Conservation (phyloP, 2,888 invertebrate species). For the Neria commutata region DNA sequence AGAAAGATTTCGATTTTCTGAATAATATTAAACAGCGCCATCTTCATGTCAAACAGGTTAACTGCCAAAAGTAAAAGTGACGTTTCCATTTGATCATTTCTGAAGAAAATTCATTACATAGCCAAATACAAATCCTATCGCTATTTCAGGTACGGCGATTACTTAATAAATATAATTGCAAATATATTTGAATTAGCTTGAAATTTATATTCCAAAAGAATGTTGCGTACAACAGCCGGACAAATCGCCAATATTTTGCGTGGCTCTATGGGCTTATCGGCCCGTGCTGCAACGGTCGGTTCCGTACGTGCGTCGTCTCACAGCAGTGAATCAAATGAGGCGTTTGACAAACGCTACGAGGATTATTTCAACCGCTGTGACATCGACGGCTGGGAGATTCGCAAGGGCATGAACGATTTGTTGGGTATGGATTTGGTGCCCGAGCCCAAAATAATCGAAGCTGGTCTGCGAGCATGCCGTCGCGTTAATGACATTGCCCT, state of each 20-base stretch:
- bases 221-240: conserved; percentile 64
- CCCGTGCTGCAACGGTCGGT: conserved; percentile 48
- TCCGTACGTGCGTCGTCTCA: conserved; percentile 62
- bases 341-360: conserved; percentile 84
- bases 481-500: conserved; percentile 93
- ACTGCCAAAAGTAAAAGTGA: neutral
- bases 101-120: too few relatives aligned
- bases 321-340: conserved; percentile 77
- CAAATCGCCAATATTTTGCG: conserved; percentile 61
- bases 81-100: too few relatives aligned
- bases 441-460: conserved; percentile 86
- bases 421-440: conserved; percentile 91
- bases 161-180: conserved; percentile 36
- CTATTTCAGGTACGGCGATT: conserved; percentile 27
- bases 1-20: too few relatives aligned
- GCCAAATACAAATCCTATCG: too few relatives aligned
- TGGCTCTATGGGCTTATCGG: conserved; percentile 45
- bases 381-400: conserved; percentile 94
- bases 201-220: conserved; percentile 50
- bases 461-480: conserved; percentile 89
- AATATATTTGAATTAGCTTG: conserved; percentile 12
- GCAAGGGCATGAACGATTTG: conserved; percentile 89
- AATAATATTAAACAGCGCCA: too few relatives aligned
- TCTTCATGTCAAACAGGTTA: too few relatives aligned
- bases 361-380: conserved; percentile 83